A percentile compares a stretch with the other conserved stretches of the same genome.
Conservation (phyloP, 2,113 vertebrate genomes). For the Turdus rufiventris region DNA sequence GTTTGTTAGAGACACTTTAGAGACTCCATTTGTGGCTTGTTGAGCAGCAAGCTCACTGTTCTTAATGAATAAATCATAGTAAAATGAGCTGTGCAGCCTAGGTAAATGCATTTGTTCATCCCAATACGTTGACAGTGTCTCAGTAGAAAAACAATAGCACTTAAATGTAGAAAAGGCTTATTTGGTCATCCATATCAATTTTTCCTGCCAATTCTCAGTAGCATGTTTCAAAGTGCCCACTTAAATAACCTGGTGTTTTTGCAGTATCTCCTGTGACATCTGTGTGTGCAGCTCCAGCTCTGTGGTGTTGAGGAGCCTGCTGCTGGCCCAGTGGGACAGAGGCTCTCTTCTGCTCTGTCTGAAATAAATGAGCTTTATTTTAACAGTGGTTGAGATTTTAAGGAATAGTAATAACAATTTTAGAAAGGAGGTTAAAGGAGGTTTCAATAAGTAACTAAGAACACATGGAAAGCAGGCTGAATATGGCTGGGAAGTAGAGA, state of each 20-base stretch:
- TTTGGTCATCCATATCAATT: background rate
- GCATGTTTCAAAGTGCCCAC: background rate
- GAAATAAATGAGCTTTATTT: background rate
- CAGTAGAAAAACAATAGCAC: background rate
- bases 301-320: background rate
- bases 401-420: background rate
- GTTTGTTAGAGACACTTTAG: background rate
- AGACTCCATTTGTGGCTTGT: slow-evolving; percentile 9
- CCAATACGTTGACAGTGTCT: background rate
- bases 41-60: background rate
- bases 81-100: slow-evolving; percentile 7
- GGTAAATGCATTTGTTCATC: background rate
- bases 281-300: background rate
- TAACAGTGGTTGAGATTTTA: background rate
- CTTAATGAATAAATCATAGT: slow-evolving; percentile 49
- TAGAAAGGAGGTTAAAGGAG: background rate
- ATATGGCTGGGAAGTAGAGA: background rate
- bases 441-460: background rate
- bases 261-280: background rate
- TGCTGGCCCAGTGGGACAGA: background rate
- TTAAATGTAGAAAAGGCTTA: background rate
- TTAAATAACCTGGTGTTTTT: background rate
- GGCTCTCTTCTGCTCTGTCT: background rate
- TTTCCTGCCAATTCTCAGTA: background rate
- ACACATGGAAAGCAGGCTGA: background rate